These are phyloP conservation scores for Thymallus thymallus DNA, from an alignment of 2,113 vertebrate species.

Conservation along the genomic window DNA sequence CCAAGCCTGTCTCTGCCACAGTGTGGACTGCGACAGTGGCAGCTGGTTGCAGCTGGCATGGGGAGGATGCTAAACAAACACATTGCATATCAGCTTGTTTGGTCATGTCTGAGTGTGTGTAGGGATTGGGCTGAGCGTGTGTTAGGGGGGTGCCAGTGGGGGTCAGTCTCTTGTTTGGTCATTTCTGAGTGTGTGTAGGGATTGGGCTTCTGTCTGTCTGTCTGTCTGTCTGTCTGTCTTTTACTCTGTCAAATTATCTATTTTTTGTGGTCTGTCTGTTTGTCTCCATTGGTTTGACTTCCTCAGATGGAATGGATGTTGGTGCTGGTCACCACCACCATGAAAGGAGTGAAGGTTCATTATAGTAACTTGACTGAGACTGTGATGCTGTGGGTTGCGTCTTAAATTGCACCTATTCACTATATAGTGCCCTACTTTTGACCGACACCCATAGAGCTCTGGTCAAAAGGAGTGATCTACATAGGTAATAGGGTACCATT, in stretches of 20 bases:
- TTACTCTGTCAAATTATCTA: too few relatives aligned
- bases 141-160: too few relatives aligned
- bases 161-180: too few relatives aligned
- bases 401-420: too few relatives aligned
- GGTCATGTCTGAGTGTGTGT: too few relatives aligned
- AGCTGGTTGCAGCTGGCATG: constrained; percentile 35
- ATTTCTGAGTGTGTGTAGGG: too few relatives aligned
- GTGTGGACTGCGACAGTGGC: constrained; percentile 16
- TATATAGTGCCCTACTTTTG: too few relatives aligned
- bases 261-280: too few relatives aligned
- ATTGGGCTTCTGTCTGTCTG: too few relatives aligned
- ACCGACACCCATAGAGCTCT: not conserved
- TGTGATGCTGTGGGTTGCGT: not conserved
- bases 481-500: constrained; percentile 44
- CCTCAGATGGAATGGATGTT: not conserved
- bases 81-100: not conserved
- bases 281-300: too few relatives aligned
- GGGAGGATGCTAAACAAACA: constrained; percentile 22
- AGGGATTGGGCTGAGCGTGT: too few relatives aligned
- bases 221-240: too few relatives aligned
- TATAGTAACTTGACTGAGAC: not conserved
- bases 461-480: not conserved
- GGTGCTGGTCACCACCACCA: not conserved
- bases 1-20: constrained; percentile 46
- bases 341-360: not conserved